Conservation (phyloP, 2,888 invertebrate species). For the Nudaria mundana region DNA sequence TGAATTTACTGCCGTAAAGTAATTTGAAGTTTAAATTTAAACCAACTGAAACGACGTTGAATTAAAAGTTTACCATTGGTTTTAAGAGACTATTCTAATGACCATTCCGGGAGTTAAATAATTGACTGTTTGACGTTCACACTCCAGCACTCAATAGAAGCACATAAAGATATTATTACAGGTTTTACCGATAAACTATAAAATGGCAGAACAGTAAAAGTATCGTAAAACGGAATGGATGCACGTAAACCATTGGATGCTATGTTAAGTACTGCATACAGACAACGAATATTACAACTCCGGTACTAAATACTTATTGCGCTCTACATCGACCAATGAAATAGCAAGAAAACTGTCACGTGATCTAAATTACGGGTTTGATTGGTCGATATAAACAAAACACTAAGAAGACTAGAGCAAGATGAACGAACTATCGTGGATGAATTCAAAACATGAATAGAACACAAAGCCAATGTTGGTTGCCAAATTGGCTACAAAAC, state of each 20-base stretch:
- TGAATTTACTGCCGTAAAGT: no score
- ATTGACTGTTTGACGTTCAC: constrained; percentile 11
- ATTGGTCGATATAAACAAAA: no score
- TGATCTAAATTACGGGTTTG: no score
- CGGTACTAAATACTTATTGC: no score
- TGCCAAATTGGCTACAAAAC: constrained; percentile 28
- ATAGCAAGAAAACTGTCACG: no score
- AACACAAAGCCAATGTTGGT: constrained; percentile 9
- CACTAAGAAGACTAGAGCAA: no score
- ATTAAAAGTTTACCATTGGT: no score
- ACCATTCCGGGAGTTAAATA: constrained; percentile 5
- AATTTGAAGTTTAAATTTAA: no score
- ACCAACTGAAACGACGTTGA: no score
- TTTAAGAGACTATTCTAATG: neutral
- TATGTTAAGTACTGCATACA: constrained; percentile 16
- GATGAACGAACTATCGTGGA: constrained; percentile 11
- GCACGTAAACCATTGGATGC: constrained; percentile 27
- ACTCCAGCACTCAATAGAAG: constrained; percentile 11
- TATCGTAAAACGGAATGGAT: constrained; percentile 39
- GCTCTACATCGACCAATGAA: no score
- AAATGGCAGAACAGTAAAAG: constrained; percentile 42
- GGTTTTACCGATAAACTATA: constrained; percentile 31
- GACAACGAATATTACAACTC: no score
- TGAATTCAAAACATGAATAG: constrained; percentile 7
- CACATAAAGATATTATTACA: constrained; percentile 23